Evolutionary conservation across 1,140 invertebrate species (phyloP).

Genomic region (Hormaphis cornu): DNA sequence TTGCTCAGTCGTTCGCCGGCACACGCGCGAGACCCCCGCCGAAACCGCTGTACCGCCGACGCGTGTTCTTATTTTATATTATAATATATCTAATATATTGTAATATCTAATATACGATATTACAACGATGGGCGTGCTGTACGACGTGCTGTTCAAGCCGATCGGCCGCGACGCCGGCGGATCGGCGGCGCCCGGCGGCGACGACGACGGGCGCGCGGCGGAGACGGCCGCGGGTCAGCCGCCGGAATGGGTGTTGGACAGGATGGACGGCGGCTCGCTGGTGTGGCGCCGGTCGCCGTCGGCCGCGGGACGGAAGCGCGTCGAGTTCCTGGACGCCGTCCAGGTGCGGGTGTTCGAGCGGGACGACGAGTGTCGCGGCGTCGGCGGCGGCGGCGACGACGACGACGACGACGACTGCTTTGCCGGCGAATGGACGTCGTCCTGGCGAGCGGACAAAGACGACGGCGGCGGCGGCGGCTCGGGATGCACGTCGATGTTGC

Average conservation of each 20-base stretch:
- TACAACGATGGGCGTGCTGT: slow-evolving; percentile 15
- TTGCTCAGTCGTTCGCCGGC: too few species aligned
- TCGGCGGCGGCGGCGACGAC: neutral
- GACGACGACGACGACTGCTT: neutral
- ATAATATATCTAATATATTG: too few species aligned
- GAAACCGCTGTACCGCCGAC: too few species aligned
- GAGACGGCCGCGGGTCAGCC: slow-evolving; percentile 31
- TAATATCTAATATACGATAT: too few species aligned
- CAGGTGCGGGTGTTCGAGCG: slow-evolving; percentile 10
- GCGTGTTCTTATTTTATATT: too few species aligned
- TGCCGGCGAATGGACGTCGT: neutral
- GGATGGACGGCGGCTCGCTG: slow-evolving; percentile 43
- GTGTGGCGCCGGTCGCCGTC: slow-evolving; percentile 40
- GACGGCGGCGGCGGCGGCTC: neutral
- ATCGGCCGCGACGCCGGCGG: neutral
- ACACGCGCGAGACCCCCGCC: too few species aligned
- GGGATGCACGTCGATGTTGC: neutral
- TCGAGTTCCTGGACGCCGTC: slow-evolving; percentile 15
- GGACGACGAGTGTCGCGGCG: neutral
- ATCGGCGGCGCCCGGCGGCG: neutral
- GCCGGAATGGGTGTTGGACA: slow-evolving; percentile 47
- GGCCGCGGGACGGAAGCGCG: neutral
- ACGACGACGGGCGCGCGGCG: neutral
- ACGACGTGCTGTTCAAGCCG: slow-evolving; percentile 21
- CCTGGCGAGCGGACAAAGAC: neutral